Evolutionary conservation across 2,113 vertebrate genomes (phyloP), one percentile per base, ranked within the genome.

Genomic region (Lampris incognitus): DNA sequence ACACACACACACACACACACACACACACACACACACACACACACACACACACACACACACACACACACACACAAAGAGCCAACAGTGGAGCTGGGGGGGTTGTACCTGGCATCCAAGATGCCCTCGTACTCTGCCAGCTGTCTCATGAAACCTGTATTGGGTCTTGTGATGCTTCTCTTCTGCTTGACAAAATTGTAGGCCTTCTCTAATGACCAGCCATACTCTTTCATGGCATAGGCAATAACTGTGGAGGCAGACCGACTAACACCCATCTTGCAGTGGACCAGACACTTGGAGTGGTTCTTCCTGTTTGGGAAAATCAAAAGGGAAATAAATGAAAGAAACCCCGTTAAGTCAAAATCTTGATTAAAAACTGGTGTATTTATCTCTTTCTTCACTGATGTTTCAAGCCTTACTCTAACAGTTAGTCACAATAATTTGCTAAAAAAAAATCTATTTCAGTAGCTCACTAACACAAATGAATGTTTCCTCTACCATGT

Each of bases 261-360:
- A 76, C 98, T 99, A 44, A 99, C 97, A 0, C 98, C 98, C 98
- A 99, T 99, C 74, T 99, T 99, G 88, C 98, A 99, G 79, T 99
- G 98, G 51, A 99, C 98, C 79, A 99, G 95, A 93, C 98, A 99
- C 89, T 99, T 99, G 78, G 98, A 99, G 64, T 88, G 95, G 81
- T 97, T 98, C 85, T 95, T 97, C 91, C 98, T 99, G 86, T 62
- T 48, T 36, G 24, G 6, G 8, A 73, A 6, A 68, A 75, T 40
- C 4, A 52, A 3, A n/a, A 52, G 63, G 55, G 41, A 64, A 2
- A 52, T 7, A 58, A 66, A 10, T 36, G 44, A 46, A 44, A 7
- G 6, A 46, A 46, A 46, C 4, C 4, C 4, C 4, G 44, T 5
- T 46, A 7, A 46, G 44, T 46, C 44, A 46, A 4, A 5, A 46